A percentile compares a stretch with the other conserved stretches of the same genome.
These are phyloP conservation scores for Grantiella picta DNA, from an alignment of 2,113 vertebrate genomes.

Conservation along the genomic window DNA sequence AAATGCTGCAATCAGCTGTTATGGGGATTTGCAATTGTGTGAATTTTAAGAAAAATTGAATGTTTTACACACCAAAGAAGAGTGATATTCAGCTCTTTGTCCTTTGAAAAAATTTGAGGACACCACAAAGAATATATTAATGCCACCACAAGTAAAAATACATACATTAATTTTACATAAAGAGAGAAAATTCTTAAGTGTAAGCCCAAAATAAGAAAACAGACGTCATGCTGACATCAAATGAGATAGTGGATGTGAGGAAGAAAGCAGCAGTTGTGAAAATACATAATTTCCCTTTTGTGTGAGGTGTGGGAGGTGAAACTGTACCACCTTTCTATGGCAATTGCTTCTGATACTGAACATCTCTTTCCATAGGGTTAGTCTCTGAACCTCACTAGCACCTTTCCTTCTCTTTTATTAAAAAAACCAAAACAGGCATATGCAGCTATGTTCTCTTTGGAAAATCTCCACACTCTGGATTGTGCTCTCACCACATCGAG, in stretches of 20 bases:
- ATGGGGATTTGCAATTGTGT: not conserved
- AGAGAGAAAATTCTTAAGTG: not conserved
- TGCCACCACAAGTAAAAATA: not conserved
- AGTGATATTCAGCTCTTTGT: not conserved
- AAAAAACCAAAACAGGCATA: no score
- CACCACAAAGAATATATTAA: not conserved
- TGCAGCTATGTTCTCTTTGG: not conserved
- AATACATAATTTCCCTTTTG: not conserved
- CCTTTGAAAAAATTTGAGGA: not conserved
- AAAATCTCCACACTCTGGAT: not conserved
- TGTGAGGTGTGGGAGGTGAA: not conserved
- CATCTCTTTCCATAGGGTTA: not conserved
- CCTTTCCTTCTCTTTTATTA: not conserved
- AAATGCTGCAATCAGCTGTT: not conserved
- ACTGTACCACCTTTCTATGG: not conserved
- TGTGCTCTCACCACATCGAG: accelerated
- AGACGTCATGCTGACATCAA: not conserved
- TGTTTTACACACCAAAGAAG: not conserved
- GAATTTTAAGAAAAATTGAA: not conserved
- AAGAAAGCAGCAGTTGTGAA: not conserved
- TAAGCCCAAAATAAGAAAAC: not conserved
- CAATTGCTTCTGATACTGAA: not conserved
- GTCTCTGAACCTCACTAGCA: not conserved
- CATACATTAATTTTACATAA: not conserved
- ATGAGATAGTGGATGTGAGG: not conserved